Evolutionary conservation across 2,888 invertebrate species (phyloP), one percentile per base, ranked within the genome.

Genomic region (Zygogramma bicolorata): DNA sequence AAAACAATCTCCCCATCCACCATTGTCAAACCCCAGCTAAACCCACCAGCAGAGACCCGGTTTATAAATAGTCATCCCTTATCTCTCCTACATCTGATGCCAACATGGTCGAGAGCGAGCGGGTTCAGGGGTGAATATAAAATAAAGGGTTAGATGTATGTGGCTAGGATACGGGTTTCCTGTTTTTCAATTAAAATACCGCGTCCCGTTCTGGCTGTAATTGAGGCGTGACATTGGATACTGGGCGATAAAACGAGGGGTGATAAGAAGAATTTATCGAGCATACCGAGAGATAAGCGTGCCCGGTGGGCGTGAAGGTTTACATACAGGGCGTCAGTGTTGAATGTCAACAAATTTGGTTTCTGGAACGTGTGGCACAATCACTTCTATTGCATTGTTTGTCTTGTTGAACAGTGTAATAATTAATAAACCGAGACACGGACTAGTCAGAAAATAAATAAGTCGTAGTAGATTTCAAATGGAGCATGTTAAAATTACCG

Each of bases 11-110:
- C 15, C 42, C 42, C 40, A 62, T 65, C 69, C 69, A 27, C 69
- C 69, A 69, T 69, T 57, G 42, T 49, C 46, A 25, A 40, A 34
- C 65, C 80, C 78, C 78, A 74, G 79, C 77, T 82, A 82, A 83
- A 83, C 81, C 83, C 82, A 38, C 59, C 49, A 57, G 66, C 76
- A 74, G 76, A 80, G 80, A 77, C 60, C 73, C 73, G 70, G 76
- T 80, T 77, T 80, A 80, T 79, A 81, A 81, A 81, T 80, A 79
- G 78, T 57, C 13, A 49, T 61, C 80, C 78, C 80, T 78, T 77
- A 77, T 80, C 79, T 73, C 27, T n/a, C 53, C 61, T 78, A 75
- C 79, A 80, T 80, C 77, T 78, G 79, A 81, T 78, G 74, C 79
- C 80, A 76, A 76, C 77, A 75, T 77, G 77, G 78, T 69, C 65